Base-by-base conservation (phyloP, 2,797 vertebrate genomes). In the Acomys russatus region DNA sequence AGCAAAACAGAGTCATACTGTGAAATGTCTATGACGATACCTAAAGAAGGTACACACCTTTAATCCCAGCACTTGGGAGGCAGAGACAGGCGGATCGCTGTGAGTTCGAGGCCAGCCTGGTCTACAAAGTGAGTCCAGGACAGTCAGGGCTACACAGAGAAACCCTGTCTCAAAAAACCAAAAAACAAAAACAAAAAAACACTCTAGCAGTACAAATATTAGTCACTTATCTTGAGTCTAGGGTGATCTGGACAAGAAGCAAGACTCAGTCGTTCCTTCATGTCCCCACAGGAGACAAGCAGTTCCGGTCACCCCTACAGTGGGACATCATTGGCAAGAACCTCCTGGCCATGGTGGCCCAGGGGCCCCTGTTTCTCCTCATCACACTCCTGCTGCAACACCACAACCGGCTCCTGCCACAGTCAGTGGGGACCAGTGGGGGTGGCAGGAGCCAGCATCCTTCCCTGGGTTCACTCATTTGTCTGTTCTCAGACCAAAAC, bases 291-390 rank as follows among this genome's bases (percentile, higher is more conserved):
- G 99, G 99, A 70, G 98, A 98, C 71, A 98, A 97, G 82, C 98
- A 96, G 63, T 99, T 98, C 0, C 98, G 99, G 96, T 99, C 99
- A 2, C 99, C 99, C 3, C 98, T 99, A 35, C 98, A 98, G 88
- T 99, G 99, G 99, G 99, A 99, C 51, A 98, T 99, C 96, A 99
- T 99, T 0, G 99, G 99, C 92, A 99, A 99, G 98, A 99, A 99
- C 98, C 98, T 99, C 96, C 99, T 99, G 4, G 99, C 99, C 9
- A 99, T 99, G 99, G 99, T 98, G 0, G 20, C 98, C 0, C 98
- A 99, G 95, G 99, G 99, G 0, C 28, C 99, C 0, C 0, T 99
- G 97, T 99, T 99, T 98, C 99, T 99, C 96, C 97, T 99, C 93
- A 98, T 99, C 97, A 99, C 99, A 9, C 94, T 99, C 23, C 97